A percentile compares a stretch with the other conserved stretches of the same genome.
phyloP scores from a whole-genome alignment of 2,797 vertebrate species.

The Pseudocheirus occidentalis region DNA sequence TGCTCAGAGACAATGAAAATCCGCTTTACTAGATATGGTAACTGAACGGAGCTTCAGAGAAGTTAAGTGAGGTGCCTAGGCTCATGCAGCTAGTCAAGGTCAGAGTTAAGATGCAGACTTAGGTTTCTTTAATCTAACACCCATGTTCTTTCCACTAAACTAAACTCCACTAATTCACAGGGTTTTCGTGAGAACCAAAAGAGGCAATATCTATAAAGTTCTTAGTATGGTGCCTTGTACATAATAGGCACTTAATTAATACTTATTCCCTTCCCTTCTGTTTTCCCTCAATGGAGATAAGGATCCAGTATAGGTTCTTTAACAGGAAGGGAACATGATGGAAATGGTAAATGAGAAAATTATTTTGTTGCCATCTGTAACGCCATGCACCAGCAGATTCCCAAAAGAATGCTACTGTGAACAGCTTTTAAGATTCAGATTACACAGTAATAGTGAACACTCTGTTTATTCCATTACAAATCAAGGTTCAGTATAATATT shows the following conservation, averaged over 20 bases:
- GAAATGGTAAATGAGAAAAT: neutral
- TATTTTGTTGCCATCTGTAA: neutral
- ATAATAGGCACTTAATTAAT: neutral
- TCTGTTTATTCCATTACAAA: no score
- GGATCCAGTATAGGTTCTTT: neutral
- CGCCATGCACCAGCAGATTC: no score
- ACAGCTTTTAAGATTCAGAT: no score
- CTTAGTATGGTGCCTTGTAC: neutral
- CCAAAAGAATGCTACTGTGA: no score
- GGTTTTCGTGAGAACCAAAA: neutral
- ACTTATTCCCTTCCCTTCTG: neutral
- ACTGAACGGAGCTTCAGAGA: neutral
- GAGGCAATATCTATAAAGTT: neutral
- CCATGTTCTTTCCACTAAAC: neutral
- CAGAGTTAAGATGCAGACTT: neutral
- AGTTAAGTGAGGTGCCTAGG: neutral
- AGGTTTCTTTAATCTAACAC: neutral
- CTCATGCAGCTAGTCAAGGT: neutral
- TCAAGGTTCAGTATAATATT: no score
- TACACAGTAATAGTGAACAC: no score
- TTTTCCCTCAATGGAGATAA: neutral
- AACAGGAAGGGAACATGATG: neutral
- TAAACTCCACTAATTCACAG: neutral
- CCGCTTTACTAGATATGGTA: neutral
- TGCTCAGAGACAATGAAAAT: neutral